A percentile compares a stretch with the other conserved stretches of the same genome.
phyloP scores from a whole-genome alignment of 2,113 vertebrate genomes.

The Lepidothrix coronata region DNA sequence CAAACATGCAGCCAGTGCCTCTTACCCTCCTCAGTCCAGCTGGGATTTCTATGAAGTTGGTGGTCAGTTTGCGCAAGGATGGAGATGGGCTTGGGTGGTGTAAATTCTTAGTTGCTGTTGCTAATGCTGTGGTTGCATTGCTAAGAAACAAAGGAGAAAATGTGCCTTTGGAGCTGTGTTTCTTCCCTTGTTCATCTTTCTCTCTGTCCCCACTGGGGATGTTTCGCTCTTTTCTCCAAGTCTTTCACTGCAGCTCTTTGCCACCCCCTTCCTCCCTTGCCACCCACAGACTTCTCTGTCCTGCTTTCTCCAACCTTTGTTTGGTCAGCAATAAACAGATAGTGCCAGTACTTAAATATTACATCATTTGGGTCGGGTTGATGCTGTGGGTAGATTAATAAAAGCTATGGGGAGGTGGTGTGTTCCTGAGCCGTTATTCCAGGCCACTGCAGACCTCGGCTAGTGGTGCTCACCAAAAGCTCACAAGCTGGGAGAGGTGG shows the following conservation, averaged over 20 bases:
- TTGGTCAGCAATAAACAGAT: neutral
- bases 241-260: neutral
- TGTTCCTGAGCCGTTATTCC: neutral
- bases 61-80: neutral
- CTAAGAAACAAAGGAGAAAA: constrained; percentile 33
- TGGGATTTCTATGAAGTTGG: constrained; percentile 15
- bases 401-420: neutral
- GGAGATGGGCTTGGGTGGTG: neutral
- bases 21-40: neutral
- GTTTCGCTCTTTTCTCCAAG: neutral
- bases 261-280: neutral
- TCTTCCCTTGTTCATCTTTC: neutral
- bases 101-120: constrained; percentile 3
- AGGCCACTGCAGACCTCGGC: neutral
- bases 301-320: neutral
- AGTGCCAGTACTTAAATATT: neutral
- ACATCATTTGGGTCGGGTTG: neutral
- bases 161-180: neutral
- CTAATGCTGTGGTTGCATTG: neutral
- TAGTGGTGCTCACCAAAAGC: neutral
- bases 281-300: neutral
- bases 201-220: neutral
- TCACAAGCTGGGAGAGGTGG: neutral
- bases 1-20: neutral
- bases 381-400: neutral